These are phyloP conservation scores for Archivesica marissinica DNA, from an alignment of 1,140 invertebrate species.

Conservation along the genomic window DNA sequence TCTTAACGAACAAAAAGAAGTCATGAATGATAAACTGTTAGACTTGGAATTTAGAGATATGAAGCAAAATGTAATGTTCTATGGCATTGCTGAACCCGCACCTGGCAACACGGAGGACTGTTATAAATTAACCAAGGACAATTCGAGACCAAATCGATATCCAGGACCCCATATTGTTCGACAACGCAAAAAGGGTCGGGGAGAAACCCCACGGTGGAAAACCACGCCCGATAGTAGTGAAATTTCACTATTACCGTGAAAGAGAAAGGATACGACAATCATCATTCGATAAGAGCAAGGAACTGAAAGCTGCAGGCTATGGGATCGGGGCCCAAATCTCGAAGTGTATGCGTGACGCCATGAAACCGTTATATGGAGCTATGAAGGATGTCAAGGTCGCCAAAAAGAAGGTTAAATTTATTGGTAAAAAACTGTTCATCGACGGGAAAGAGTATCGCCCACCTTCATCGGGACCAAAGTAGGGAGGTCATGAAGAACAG, in stretches of 20 bases:
- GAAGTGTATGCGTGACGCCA: neutral
- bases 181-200: too few species aligned
- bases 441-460: neutral
- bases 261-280: neutral
- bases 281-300: neutral
- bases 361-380: too few species aligned
- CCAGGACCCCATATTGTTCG: too few species aligned
- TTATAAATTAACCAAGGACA: too few species aligned
- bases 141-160: too few species aligned
- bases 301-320: slow-evolving; percentile 9
- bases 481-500: slow-evolving; percentile 4
- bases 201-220: neutral
- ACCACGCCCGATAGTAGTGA: neutral
- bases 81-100: too few species aligned
- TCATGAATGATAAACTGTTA: too few species aligned
- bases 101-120: too few species aligned
- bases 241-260: too few species aligned
- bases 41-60: too few species aligned
- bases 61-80: too few species aligned
- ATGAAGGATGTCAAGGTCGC: slow-evolving; percentile 2
- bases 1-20: too few species aligned
- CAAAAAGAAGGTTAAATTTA: slow-evolving; percentile 4
- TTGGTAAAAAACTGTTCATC: slow-evolving; percentile 17
- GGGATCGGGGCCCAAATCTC: slow-evolving; percentile 29
- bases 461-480: neutral